Conservation (phyloP, 2,797 vertebrate genomes). For the Caiman crocodilus region DNA sequence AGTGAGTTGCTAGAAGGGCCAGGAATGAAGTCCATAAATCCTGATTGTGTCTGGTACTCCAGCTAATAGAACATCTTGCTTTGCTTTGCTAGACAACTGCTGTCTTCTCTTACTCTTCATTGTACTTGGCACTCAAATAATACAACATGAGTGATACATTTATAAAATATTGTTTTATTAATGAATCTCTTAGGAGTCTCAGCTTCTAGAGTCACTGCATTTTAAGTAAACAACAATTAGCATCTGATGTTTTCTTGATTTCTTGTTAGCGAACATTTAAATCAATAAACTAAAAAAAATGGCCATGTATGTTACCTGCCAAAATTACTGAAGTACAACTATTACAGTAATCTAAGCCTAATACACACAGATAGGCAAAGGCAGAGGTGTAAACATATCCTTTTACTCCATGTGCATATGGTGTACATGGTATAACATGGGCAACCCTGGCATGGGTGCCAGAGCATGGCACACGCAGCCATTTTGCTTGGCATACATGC, state of each 20-base stretch:
- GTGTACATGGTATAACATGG: not conserved
- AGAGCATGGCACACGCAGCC: too few relatives aligned
- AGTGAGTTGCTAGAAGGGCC: not conserved
- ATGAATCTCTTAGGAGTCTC: not conserved
- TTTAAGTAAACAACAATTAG: conserved; percentile 4
- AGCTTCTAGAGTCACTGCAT: not conserved
- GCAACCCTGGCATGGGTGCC: too few relatives aligned
- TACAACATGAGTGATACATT: not conserved
- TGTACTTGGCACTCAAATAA: not conserved
- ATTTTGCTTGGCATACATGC: too few relatives aligned
- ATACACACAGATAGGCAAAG: not conserved
- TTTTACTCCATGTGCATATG: not conserved
- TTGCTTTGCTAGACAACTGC: not conserved
- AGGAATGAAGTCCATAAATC: not conserved
- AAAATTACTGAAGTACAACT: not conserved
- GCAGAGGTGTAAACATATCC: not conserved
- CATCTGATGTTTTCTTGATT: not conserved
- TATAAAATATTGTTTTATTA: not conserved
- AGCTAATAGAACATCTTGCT: not conserved
- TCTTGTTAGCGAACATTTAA: not conserved
- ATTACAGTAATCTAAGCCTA: not conserved
- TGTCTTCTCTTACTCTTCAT: not conserved
- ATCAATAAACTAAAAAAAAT: not conserved
- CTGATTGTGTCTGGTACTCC: not conserved
- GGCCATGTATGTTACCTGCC: not conserved